A percentile compares a stretch with the other conserved stretches of the same genome.
phyloP scores from a whole-genome alignment of 2,797 vertebrate genomes.

The Enteromius thamalakanensis region DNA sequence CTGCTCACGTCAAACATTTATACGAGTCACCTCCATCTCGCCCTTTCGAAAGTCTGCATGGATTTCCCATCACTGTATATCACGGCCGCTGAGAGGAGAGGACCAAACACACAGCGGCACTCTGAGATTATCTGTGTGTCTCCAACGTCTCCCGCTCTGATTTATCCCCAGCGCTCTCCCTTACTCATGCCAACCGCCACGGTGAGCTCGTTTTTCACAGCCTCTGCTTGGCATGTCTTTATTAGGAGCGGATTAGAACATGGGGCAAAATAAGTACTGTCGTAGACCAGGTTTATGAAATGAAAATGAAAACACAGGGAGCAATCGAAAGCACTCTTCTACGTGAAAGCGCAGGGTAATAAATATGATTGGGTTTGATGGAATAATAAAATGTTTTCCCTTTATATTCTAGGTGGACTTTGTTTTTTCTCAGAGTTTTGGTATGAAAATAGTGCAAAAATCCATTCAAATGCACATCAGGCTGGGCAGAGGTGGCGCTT shows the following conservation, averaged over 20 bases:
- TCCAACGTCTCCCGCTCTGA: conserved; percentile 58
- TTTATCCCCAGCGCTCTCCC: conserved; percentile 70
- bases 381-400: conserved; percentile 59
- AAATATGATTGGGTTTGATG: conserved; percentile 62
- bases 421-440: conserved; percentile 3
- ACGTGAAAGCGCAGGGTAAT: conserved; percentile 63
- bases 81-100: conserved; percentile 58
- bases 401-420: conserved; percentile 41
- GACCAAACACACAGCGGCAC: conserved; percentile 46
- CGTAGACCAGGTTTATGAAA: conserved; percentile 79
- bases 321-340: conserved; percentile 70
- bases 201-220: conserved; percentile 63
- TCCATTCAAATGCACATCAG: conserved; percentile 53
- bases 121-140: conserved; percentile 62
- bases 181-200: conserved; percentile 51
- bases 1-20: conserved; percentile 69
- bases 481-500: conserved; percentile 47
- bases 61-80: conserved; percentile 69
- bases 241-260: conserved; percentile 76
- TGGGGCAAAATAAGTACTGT: conserved; percentile 81
- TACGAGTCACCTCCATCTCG: conserved; percentile 65
- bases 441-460: conserved; percentile 45
- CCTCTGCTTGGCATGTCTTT: conserved; percentile 65
- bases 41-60: conserved; percentile 60
- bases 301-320: conserved; percentile 72